phyloP scores from a whole-genome alignment of 2,113 vertebrate genomes.

The Tachuris rubrigastra region DNA sequence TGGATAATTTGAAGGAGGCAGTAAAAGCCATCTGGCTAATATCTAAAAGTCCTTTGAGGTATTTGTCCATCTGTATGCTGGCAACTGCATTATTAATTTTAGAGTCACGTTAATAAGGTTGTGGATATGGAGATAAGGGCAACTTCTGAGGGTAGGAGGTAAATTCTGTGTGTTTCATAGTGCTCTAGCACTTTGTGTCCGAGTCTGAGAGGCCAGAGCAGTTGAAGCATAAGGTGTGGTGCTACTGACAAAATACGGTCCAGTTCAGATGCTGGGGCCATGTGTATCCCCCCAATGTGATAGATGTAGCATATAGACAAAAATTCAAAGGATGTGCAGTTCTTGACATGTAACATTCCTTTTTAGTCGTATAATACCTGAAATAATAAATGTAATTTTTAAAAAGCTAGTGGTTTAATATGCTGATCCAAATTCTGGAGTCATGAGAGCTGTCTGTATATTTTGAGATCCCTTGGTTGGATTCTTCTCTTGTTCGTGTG shows the following conservation, averaged over 20 bases:
- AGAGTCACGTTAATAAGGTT: background rate
- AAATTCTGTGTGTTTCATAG: background rate
- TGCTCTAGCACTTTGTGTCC: background rate
- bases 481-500: background rate
- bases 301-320: background rate
- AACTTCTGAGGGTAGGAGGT: background rate
- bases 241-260: background rate
- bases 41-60: background rate
- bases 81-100: background rate
- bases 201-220: background rate
- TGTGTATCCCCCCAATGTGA: fast-evolving
- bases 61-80: background rate
- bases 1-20: background rate
- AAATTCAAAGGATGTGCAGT: background rate
- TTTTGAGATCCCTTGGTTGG: background rate
- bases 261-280: background rate
- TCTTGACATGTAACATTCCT: background rate
- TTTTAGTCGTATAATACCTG: background rate
- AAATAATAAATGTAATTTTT: background rate
- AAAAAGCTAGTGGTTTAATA: background rate
- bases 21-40: background rate
- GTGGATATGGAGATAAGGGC: background rate
- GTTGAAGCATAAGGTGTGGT: background rate
- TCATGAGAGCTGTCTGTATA: fast-evolving
- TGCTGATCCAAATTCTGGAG: background rate